Evolutionary conservation across 2,888 invertebrate genomes (phyloP).

Genomic region (Tiphia femorata): DNA sequence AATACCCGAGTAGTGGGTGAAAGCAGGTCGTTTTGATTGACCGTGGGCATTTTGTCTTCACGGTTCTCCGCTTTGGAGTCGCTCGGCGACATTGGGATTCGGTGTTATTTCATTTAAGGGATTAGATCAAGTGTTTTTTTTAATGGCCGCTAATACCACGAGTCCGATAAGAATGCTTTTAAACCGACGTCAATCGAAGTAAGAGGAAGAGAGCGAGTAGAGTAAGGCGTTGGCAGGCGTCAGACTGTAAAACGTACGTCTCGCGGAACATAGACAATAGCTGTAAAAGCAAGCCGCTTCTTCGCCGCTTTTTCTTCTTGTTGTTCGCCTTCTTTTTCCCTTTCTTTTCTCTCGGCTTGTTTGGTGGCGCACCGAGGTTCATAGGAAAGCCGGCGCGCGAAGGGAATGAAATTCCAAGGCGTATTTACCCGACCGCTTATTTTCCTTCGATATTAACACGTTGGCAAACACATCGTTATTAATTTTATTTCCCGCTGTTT

Average conservation of each 20-base stretch:
- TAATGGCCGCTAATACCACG: too few relatives aligned
- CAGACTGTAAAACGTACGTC: conserved; percentile 28
- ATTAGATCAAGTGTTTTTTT: too few relatives aligned
- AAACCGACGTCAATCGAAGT: too few relatives aligned
- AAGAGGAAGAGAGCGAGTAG: not conserved
- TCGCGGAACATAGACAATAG: conserved; percentile 36
- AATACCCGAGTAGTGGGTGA: too few relatives aligned
- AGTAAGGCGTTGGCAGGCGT: conserved; percentile 6
- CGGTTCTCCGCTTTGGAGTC: too few relatives aligned
- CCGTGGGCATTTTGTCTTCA: too few relatives aligned
- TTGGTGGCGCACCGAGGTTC: not conserved
- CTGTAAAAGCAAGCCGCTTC: conserved; percentile 32
- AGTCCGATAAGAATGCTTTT: too few relatives aligned
- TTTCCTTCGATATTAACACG: conserved; percentile 49
- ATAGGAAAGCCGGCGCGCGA: conserved; percentile 18
- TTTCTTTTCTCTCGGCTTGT: not conserved
- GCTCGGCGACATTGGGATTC: too few relatives aligned
- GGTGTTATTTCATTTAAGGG: too few relatives aligned
- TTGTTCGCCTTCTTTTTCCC: not conserved
- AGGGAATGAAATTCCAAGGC: conserved; percentile 41
- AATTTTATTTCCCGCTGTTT: conserved; percentile 45
- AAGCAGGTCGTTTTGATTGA: too few relatives aligned
- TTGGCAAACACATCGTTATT: conserved; percentile 44
- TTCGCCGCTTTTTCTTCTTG: conserved; percentile 11
- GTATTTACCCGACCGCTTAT: conserved; percentile 41